A percentile compares a stretch with the other conserved stretches of the same genome.
phyloP scores from a whole-genome alignment of 2,888 invertebrate species.

The Sicus ferrugineus region DNA sequence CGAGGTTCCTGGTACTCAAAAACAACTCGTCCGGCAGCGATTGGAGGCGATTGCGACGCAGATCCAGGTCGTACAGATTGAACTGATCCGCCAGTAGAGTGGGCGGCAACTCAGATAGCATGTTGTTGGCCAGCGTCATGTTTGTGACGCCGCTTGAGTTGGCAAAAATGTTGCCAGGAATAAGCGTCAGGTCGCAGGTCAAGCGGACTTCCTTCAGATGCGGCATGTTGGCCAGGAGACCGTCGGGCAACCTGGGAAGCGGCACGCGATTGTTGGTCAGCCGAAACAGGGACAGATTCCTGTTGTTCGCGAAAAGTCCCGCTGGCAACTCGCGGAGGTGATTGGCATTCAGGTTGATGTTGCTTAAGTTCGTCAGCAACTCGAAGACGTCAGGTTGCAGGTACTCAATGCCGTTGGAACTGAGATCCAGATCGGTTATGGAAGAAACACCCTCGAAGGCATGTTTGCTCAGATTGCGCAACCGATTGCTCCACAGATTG shows the following conservation, averaged over 20 bases:
- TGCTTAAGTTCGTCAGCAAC: slow-evolving; percentile 69
- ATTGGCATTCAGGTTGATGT: slow-evolving; percentile 74
- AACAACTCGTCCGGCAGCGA: slow-evolving; percentile 71
- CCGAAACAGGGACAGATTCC: slow-evolving; percentile 67
- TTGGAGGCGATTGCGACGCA: slow-evolving; percentile 72
- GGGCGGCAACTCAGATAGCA: slow-evolving; percentile 68
- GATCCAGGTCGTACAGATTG: slow-evolving; percentile 70
- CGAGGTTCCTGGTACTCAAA: slow-evolving; percentile 67
- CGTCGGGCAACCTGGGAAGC: slow-evolving; percentile 68
- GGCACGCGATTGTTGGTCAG: slow-evolving; percentile 70
- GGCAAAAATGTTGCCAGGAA: slow-evolving; percentile 73
- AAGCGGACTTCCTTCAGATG: slow-evolving; percentile 69
- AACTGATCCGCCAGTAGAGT: slow-evolving; percentile 71
- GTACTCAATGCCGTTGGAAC: slow-evolving; percentile 71
- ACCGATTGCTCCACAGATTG: slow-evolving; percentile 75
- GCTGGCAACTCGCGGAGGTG: slow-evolving; percentile 71
- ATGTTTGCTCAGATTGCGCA: slow-evolving; percentile 71
- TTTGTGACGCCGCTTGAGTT: slow-evolving; percentile 69
- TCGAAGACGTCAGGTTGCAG: slow-evolving; percentile 72
- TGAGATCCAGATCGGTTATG: slow-evolving; percentile 74
- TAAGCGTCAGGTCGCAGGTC: slow-evolving; percentile 67
- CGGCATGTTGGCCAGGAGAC: slow-evolving; percentile 70
- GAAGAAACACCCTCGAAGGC: slow-evolving; percentile 72
- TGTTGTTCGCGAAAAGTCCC: slow-evolving; percentile 69
- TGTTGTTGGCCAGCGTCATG: slow-evolving; percentile 71